Conservation (phyloP, 2,113 vertebrate genomes). For the Hirundichthys speculiger region DNA sequence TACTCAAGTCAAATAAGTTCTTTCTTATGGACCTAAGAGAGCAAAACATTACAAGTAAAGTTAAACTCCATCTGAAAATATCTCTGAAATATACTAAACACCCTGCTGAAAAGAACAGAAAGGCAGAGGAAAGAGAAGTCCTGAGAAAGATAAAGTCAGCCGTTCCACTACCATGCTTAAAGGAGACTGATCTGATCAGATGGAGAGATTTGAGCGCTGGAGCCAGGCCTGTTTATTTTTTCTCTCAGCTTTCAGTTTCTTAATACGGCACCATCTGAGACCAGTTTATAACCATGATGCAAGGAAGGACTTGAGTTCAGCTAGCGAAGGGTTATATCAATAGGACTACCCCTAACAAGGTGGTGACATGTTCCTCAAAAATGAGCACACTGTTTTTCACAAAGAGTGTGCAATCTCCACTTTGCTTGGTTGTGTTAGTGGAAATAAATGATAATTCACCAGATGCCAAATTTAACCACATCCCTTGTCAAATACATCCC, state of each 20-base stretch:
- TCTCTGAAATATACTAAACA: neutral
- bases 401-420: neutral
- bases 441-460: constrained; percentile 25
- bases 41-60: neutral
- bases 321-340: constrained; percentile 26
- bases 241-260: constrained; percentile 48
- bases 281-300: neutral
- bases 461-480: constrained; percentile 47
- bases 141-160: constrained; percentile 17
- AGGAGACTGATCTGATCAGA: constrained; percentile 59
- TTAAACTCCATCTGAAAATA: too few relatives aligned
- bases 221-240: constrained; percentile 60
- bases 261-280: constrained; percentile 43
- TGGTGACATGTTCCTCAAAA: constrained; percentile 21
- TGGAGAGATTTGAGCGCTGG: constrained; percentile 54
- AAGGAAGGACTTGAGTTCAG: neutral
- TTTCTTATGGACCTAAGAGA: neutral
- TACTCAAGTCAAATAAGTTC: neutral
- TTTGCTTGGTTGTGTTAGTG: too few relatives aligned
- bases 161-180: constrained; percentile 53
- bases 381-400: neutral
- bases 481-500: constrained; percentile 43
- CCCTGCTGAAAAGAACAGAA: constrained; percentile 2
- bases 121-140: neutral
- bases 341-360: constrained; percentile 21